phyloP scores from a whole-genome alignment of 2,888 invertebrate genomes.

The Exocentrus adspersus region DNA sequence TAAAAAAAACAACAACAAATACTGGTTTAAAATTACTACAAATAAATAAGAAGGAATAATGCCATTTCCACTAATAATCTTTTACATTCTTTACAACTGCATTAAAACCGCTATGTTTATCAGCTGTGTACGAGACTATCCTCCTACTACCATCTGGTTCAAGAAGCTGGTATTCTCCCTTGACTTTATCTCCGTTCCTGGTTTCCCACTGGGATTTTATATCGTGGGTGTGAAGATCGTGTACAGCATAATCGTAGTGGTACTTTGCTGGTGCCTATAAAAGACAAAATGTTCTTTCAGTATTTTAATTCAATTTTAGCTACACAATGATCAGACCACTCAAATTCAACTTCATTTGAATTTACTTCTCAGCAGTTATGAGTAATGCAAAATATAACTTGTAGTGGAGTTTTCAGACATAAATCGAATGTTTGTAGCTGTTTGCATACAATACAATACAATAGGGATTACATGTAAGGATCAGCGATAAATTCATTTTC shows the following conservation, averaged over 20 bases:
- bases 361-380: too few species aligned
- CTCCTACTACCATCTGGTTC: constrained; percentile 61
- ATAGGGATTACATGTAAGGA: too few species aligned
- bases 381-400: too few species aligned
- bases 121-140: constrained; percentile 60
- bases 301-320: too few species aligned
- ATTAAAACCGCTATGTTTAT: constrained; percentile 60
- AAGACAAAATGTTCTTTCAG: too few species aligned
- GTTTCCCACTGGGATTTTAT: constrained; percentile 64
- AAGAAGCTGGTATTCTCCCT: constrained; percentile 62
- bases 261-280: constrained; percentile 62
- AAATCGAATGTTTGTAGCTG: too few species aligned
- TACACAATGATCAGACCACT: too few species aligned
- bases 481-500: neutral
- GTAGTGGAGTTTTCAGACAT: too few species aligned
- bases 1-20: constrained; percentile 26
- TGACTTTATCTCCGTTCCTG: constrained; percentile 63
- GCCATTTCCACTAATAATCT: constrained; percentile 43
- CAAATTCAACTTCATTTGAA: too few species aligned
- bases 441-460: neutral
- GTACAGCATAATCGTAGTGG: constrained; percentile 64
- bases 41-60: constrained; percentile 30
- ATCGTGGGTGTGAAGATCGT: constrained; percentile 64
- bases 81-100: constrained; percentile 59
- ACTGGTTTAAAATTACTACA: constrained; percentile 30